Evolutionary conservation across 2,888 invertebrate species (phyloP).

Genomic region (Apamea crenata): DNA sequence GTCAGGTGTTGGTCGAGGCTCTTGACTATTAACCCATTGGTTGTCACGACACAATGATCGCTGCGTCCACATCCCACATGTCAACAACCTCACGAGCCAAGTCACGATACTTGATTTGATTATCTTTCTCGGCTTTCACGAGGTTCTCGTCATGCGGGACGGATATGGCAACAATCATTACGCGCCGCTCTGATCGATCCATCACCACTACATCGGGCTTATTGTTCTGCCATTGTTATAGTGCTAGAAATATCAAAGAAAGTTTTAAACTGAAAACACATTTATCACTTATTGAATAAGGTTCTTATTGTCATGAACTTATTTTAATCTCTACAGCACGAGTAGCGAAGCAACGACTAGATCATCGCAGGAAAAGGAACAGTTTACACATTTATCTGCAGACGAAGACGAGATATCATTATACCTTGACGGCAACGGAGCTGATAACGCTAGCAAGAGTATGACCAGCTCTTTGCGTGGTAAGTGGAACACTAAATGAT

Average conservation of each 20-base stretch:
- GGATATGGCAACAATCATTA: too few relatives aligned
- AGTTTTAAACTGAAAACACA: neutral
- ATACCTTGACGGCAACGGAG: slow-evolving; percentile 92
- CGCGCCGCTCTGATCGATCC: too few relatives aligned
- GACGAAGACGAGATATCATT: slow-evolving; percentile 96
- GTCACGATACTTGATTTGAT: too few relatives aligned
- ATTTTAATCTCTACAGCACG: slow-evolving; percentile 80
- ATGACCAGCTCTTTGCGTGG: slow-evolving; percentile 82
- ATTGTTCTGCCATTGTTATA: too few relatives aligned
- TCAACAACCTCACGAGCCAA: too few relatives aligned
- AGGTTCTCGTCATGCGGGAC: too few relatives aligned
- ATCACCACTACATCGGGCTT: too few relatives aligned
- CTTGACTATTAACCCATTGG: too few relatives aligned
- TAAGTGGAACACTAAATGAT: slow-evolving; percentile 50
- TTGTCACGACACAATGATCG: too few relatives aligned
- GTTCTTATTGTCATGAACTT: neutral
- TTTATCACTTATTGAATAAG: neutral
- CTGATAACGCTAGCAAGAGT: slow-evolving; percentile 76
- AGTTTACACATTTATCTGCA: slow-evolving; percentile 92
- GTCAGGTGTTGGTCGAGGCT: too few relatives aligned
- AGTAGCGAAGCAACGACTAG: slow-evolving; percentile 88
- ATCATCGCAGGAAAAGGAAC: slow-evolving; percentile 87
- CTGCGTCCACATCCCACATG: too few relatives aligned
- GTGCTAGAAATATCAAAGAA: neutral
- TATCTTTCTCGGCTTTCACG: too few relatives aligned